Percentiles rank a stretch among this genome's conserved stretches.
Evolutionary conservation across 2,113 vertebrate species (phyloP).

Genomic region (Mobula birostris): DNA sequence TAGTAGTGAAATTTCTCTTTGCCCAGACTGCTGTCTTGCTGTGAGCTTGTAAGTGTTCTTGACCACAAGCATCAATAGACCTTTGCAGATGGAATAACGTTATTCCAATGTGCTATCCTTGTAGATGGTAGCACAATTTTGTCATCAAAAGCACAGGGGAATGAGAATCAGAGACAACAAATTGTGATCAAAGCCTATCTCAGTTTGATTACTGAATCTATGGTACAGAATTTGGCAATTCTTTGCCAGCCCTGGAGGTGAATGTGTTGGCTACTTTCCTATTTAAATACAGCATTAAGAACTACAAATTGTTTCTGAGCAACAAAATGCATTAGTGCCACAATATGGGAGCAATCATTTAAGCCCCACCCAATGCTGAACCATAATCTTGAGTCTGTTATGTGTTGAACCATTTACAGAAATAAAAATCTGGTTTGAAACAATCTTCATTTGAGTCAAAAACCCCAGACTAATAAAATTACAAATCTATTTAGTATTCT

Average conservation of each 20-base stretch:
- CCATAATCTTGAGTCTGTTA: neutral
- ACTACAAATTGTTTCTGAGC: neutral
- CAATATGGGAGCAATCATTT: neutral
- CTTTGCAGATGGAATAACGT: slow-evolving; percentile 22
- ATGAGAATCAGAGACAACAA: neutral
- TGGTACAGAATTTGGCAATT: no score
- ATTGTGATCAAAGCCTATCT: neutral
- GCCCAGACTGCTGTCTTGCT: slow-evolving; percentile 20
- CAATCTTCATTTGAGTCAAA: neutral
- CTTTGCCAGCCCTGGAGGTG: neutral
- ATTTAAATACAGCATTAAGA: neutral
- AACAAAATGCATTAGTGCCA: neutral
- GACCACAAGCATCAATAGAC: slow-evolving; percentile 21
- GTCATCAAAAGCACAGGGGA: neutral
- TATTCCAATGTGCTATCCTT: neutral
- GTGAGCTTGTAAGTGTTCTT: neutral
- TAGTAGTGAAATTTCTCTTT: neutral
- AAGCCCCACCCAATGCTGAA: neutral
- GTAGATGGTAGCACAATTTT: neutral
- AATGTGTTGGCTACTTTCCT: neutral
- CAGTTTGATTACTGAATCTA: neutral
- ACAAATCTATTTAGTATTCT: neutral
- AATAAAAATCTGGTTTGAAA: neutral
- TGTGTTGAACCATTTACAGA: neutral
- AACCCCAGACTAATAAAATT: neutral